These are phyloP conservation scores for Emydura subglobosa DNA, from an alignment of 2,113 vertebrate genomes.

Conservation along the genomic window DNA sequence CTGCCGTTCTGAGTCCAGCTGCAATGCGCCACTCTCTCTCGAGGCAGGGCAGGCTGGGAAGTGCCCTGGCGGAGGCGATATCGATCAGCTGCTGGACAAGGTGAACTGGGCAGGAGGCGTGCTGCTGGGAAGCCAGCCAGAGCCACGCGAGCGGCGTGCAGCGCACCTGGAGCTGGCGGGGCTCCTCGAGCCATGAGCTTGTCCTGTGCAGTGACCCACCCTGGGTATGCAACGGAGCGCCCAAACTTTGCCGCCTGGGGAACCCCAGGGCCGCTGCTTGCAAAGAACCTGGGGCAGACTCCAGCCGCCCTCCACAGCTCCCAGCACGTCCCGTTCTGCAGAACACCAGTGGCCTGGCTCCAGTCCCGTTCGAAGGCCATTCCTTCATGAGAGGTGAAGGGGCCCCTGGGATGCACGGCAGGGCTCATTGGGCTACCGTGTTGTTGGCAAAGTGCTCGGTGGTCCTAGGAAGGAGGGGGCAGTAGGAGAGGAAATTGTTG, in stretches of 20 bases:
- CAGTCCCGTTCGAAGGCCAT: too few species aligned
- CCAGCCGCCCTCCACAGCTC: neutral
- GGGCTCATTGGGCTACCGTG: too few species aligned
- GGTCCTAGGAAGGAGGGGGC: too few species aligned
- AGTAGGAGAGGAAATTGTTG: too few species aligned
- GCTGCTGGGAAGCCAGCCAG: neutral
- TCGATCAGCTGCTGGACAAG: neutral
- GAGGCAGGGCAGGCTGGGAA: neutral
- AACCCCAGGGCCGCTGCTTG: neutral
- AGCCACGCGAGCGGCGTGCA: neutral
- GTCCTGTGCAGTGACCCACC: too few species aligned
- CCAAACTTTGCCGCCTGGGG: neutral
- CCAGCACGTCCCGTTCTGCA: neutral
- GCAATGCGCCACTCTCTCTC: neutral
- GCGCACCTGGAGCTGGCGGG: neutral
- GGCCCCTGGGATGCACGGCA: too few species aligned
- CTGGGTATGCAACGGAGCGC: neutral
- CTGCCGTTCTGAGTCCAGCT: neutral
- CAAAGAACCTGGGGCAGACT: neutral
- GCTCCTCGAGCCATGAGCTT: too few species aligned
- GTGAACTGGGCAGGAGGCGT: neutral
- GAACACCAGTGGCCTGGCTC: too few species aligned
- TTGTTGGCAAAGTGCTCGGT: too few species aligned
- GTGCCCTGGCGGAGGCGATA: neutral
- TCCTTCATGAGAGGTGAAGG: too few species aligned